These are phyloP conservation scores for Diadumene lineata DNA, from an alignment of 92 coral and sea anemone species.

Conservation along the genomic window DNA sequence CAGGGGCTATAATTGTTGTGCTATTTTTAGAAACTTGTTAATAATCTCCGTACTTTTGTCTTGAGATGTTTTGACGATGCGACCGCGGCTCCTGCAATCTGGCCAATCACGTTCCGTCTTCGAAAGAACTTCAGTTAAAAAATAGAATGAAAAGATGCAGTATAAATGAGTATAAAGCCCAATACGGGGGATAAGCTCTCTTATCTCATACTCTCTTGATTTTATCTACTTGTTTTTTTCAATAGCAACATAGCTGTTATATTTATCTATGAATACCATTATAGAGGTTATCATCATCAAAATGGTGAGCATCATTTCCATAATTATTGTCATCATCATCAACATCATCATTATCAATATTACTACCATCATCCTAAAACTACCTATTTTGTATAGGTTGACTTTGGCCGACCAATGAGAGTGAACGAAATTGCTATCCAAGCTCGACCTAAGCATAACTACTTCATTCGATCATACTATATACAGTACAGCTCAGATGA, in stretches of 20 bases:
- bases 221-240: no score
- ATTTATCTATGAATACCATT: neutral
- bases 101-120: no score
- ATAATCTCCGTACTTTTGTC: no score
- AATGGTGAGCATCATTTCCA: neutral
- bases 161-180: no score
- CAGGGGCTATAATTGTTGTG: no score
- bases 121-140: no score
- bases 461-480: conserved; percentile 40
- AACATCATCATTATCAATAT: neutral
- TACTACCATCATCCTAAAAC: neutral
- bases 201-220: no score
- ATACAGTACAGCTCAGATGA: conserved; percentile 56
- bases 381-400: conserved; percentile 15
- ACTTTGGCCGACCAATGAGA: conserved; percentile 36
- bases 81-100: no score
- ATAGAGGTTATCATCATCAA: neutral
- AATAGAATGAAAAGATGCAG: no score
- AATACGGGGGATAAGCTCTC: no score
- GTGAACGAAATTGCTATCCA: conserved; percentile 36
- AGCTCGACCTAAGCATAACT: conserved; percentile 19
- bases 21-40: no score
- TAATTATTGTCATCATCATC: neutral
- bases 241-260: neutral
- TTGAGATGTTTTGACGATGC: no score